phyloP scores from a whole-genome alignment of 2,888 invertebrate species.

The Crossocerus cetratus region DNA sequence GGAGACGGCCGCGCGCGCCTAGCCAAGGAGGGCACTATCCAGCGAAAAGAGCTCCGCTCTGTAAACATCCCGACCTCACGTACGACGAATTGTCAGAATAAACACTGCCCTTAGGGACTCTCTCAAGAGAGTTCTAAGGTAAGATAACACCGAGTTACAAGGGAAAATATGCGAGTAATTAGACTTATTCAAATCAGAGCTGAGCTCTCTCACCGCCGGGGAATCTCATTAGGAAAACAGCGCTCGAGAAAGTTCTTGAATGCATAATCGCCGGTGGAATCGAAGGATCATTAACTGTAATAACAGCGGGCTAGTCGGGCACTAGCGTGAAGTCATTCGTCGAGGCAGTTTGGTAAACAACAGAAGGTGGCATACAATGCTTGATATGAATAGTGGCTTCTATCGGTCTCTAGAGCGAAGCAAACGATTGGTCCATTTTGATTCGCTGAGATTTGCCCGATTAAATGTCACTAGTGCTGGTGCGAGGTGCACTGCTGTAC shows the following conservation, averaged over 20 bases:
- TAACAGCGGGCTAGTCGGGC: too few species aligned
- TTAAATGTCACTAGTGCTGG: conserved; percentile 59
- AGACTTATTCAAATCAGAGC: too few species aligned
- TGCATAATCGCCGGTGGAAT: conserved; percentile 7
- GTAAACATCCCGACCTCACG: too few species aligned
- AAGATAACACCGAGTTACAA: too few species aligned
- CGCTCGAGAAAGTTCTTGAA: not conserved
- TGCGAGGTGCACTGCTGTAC: conserved; percentile 12
- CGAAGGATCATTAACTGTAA: not conserved
- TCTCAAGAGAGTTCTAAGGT: too few species aligned
- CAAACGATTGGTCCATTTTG: conserved; percentile 24
- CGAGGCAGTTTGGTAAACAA: not conserved
- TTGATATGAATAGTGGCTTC: not conserved
- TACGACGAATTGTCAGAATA: too few species aligned
- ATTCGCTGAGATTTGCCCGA: conserved; percentile 42
- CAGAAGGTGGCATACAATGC: not conserved
- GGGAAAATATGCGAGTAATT: too few species aligned
- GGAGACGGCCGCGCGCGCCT: conserved; percentile 32
- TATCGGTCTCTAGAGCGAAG: not conserved
- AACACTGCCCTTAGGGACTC: too few species aligned
- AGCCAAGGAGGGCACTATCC: conserved; percentile 21
- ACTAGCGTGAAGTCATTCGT: too few species aligned
- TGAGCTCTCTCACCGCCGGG: not conserved
- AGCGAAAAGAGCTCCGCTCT: conserved; percentile 4
- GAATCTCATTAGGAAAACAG: not conserved